These are phyloP conservation scores for Notocelia uddmanniana DNA, from an alignment of 2,888 invertebrate species.

Conservation along the genomic window DNA sequence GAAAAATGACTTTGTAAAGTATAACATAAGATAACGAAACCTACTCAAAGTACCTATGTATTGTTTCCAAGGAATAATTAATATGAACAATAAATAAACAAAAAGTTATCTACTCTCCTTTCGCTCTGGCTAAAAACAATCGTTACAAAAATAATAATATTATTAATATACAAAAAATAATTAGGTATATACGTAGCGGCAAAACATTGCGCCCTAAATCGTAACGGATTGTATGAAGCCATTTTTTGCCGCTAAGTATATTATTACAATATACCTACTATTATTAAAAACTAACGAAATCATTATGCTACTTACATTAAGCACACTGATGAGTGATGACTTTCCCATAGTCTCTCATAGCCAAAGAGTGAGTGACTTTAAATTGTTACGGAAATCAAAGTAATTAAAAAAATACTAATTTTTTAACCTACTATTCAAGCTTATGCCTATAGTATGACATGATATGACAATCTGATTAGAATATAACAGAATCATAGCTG, in stretches of 20 bases:
- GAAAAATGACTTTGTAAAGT: conserved; percentile 11
- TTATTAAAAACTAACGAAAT: neutral
- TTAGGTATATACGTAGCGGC: too few relatives aligned
- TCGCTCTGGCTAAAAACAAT: neutral
- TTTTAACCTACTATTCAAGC: conserved; percentile 1
- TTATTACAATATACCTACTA: neutral
- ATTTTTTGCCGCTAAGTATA: too few relatives aligned
- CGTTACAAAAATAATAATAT: too few relatives aligned
- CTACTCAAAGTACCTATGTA: neutral
- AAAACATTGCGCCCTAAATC: too few relatives aligned
- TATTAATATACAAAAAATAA: too few relatives aligned
- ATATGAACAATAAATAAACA: too few relatives aligned
- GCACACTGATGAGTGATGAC: neutral
- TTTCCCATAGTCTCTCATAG: neutral
- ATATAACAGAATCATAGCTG: conserved; percentile 16
- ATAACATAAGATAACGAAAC: conserved; percentile 7
- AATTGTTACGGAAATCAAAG: neutral
- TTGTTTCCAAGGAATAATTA: too few relatives aligned
- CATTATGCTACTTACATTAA: neutral
- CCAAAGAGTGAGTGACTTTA: conserved; percentile 1
- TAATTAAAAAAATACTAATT: neutral
- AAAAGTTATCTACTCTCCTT: neutral
- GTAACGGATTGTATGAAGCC: too few relatives aligned
- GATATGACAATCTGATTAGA: conserved; percentile 3
- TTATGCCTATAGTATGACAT: neutral